Percentiles rank a stretch among this genome's conserved stretches.
phyloP scores from a whole-genome alignment of 2,797 vertebrate species.

The Gorsachius magnificus region DNA sequence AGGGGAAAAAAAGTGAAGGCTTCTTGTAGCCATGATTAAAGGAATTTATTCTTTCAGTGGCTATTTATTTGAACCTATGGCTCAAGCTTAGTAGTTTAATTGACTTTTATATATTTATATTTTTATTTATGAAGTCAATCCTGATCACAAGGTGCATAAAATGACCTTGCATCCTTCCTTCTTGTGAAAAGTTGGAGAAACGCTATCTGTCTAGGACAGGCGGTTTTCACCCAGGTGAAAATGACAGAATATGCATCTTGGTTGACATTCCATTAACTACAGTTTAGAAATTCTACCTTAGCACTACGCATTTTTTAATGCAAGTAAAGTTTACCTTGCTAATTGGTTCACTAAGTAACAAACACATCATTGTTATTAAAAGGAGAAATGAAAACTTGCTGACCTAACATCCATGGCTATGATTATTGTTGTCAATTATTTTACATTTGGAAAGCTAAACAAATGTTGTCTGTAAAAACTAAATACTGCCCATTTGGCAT shows the following conservation, averaged over 20 bases:
- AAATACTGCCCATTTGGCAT: conserved; percentile 75
- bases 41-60: background rate
- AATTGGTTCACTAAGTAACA: conserved; percentile 63
- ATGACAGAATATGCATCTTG: conserved; percentile 67
- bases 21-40: background rate
- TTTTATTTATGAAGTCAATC: background rate
- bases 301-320: background rate
- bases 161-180: conserved; percentile 49
- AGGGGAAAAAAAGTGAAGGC: background rate
- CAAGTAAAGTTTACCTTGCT: conserved; percentile 62
- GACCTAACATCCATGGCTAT: conserved; percentile 61
- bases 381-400: conserved; percentile 64
- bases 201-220: conserved; percentile 58
- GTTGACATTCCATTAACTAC: conserved; percentile 71
- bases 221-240: conserved; percentile 58
- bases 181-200: conserved; percentile 15
- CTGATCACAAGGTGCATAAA: conserved; percentile 26
- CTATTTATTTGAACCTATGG: background rate
- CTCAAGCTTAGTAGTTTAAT: conserved; percentile 16
- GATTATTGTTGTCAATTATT: conserved; percentile 85
- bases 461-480: conserved; percentile 77
- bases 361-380: conserved; percentile 60
- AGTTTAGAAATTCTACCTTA: conserved; percentile 57
- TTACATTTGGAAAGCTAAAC: conserved; percentile 78
- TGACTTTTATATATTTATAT: background rate